Conservation (phyloP, 2,113 vertebrate genomes). For the Probosciger aterrimus region DNA sequence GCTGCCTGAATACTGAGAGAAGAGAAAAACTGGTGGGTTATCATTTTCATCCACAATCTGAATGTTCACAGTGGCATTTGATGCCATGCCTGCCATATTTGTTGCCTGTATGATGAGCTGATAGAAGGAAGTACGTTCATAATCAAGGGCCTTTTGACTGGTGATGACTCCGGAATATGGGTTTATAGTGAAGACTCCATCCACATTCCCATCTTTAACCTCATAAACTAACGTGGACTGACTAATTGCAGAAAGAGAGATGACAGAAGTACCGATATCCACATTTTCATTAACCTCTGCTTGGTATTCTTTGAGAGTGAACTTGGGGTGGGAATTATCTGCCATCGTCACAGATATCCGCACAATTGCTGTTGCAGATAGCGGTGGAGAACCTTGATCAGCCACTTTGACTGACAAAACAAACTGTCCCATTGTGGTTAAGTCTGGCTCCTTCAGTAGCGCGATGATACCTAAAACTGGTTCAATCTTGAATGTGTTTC, state of each 20-base stretch:
- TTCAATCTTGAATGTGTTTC: constrained; percentile 90
- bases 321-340: constrained; percentile 91
- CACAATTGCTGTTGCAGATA: constrained; percentile 89
- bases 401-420: constrained; percentile 89
- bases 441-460: constrained; percentile 87
- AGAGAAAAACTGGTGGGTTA: constrained; percentile 89
- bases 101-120: constrained; percentile 85
- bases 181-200: constrained; percentile 87
- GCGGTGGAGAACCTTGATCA: constrained; percentile 86
- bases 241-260: constrained; percentile 87
- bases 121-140: constrained; percentile 82
- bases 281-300: constrained; percentile 89
- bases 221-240: constrained; percentile 92
- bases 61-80: constrained; percentile 85
- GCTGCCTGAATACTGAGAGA: constrained; percentile 84
- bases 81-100: constrained; percentile 96
- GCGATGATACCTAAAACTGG: constrained; percentile 90
- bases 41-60: constrained; percentile 94
- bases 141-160: constrained; percentile 85
- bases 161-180: constrained; percentile 94
- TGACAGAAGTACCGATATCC: constrained; percentile 86
- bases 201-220: constrained; percentile 84
- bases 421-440: constrained; percentile 87
- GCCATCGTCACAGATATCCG: constrained; percentile 90
- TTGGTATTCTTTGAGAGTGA: constrained; percentile 89